phyloP scores from a whole-genome alignment of 37 sponge, comb jelly and placozoan species.

The Geodia barretti region DNA sequence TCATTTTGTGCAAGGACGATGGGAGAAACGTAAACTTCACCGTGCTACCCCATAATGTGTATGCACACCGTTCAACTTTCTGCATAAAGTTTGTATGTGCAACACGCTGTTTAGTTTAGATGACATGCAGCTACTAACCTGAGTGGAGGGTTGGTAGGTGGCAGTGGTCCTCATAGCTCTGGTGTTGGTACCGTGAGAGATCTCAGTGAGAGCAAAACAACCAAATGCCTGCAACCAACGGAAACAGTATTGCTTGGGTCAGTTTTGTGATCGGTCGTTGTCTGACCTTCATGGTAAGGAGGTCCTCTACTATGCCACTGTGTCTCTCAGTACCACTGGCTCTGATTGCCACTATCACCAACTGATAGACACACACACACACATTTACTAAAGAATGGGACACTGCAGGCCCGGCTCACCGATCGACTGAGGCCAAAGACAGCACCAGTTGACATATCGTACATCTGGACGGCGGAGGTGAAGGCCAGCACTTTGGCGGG shows the following conservation, averaged over 20 bases:
- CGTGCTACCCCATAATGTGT: too few relatives aligned
- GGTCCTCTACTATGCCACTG: slow-evolving; percentile 17
- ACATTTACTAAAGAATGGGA: too few relatives aligned
- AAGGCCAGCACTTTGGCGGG: slow-evolving; percentile 26
- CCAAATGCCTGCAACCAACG: slow-evolving; percentile 66
- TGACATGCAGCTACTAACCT: slow-evolving; percentile 27
- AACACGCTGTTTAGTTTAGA: too few relatives aligned
- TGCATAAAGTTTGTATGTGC: too few relatives aligned
- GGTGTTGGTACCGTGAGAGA: slow-evolving; percentile 94
- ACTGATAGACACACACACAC: slow-evolving; percentile 25
- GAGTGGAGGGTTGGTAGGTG: slow-evolving; percentile 86
- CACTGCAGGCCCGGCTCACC: too few relatives aligned
- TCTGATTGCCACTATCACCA: slow-evolving; percentile 36
- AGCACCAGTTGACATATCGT: slow-evolving; percentile 16
- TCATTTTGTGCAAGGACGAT: too few relatives aligned
- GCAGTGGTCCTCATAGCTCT: slow-evolving; percentile 93
- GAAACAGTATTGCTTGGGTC: neutral
- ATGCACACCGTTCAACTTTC: too few relatives aligned
- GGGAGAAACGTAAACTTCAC: too few relatives aligned
- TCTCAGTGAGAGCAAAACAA: slow-evolving; percentile 95
- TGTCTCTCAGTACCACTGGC: slow-evolving; percentile 13
- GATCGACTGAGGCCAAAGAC: slow-evolving; percentile 12
- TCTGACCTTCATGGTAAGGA: slow-evolving; percentile 12
- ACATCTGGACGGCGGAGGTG: slow-evolving; percentile 18
- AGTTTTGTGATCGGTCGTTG: neutral